A percentile compares a stretch with the other conserved stretches of the same genome.
phyloP scores from a whole-genome alignment of 2,797 vertebrate species.

The Hoplostethus atlanticus region DNA sequence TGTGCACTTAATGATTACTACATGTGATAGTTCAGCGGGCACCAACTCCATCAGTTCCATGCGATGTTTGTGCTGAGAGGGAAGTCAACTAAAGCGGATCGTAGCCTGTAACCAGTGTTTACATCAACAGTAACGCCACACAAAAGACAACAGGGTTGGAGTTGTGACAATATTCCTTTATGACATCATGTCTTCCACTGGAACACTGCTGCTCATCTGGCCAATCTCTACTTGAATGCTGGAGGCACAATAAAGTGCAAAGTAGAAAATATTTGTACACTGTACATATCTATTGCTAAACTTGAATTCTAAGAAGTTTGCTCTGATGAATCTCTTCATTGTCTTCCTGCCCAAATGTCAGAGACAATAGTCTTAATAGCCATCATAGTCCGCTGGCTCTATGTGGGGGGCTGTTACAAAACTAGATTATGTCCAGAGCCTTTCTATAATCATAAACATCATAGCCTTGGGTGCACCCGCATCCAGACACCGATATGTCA shows the following conservation, averaged over 20 bases:
- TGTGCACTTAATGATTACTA: conserved; percentile 36
- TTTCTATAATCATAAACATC: conserved; percentile 8
- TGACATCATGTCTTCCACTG: conserved; percentile 22
- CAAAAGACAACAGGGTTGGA: conserved; percentile 21
- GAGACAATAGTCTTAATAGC: conserved; percentile 14
- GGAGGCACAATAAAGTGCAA: conserved; percentile 12
- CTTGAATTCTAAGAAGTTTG: conserved; percentile 1
- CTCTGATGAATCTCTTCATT: conserved; percentile 11
- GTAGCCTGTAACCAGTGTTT: not conserved
- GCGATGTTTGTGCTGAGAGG: not conserved
- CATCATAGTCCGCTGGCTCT: not conserved
- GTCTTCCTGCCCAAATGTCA: conserved; percentile 26
- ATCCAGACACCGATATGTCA: conserved; percentile 13
- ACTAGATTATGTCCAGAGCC: conserved; percentile 14
- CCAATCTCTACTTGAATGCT: conserved; percentile 38
- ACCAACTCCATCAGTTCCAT: conserved; percentile 6
- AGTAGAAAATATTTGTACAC: conserved; percentile 12
- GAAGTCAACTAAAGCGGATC: not conserved
- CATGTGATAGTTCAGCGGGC: conserved; percentile 19
- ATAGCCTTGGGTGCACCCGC: not conserved
- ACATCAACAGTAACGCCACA: not conserved
- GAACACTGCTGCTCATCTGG: conserved; percentile 31
- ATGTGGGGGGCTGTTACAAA: conserved; percentile 5
- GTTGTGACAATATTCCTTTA: conserved; percentile 25
- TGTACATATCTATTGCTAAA: conserved; percentile 16